Evolutionary conservation across 2,888 invertebrate species (phyloP).

Genomic region (Mythimna albipuncta): DNA sequence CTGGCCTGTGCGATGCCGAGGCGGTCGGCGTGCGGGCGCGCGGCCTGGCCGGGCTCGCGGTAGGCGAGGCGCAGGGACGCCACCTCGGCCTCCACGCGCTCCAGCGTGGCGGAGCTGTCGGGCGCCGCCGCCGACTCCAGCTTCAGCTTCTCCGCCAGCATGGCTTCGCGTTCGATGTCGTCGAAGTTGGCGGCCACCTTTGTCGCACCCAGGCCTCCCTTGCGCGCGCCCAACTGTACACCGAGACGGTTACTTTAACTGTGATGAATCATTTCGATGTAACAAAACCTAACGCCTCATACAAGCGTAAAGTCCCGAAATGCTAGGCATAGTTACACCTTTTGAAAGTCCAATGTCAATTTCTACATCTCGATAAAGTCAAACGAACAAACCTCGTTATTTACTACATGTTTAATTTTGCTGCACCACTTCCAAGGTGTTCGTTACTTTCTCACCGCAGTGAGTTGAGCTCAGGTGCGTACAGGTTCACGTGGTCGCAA

Average conservation of each 20-base stretch:
- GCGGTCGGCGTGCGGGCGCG: constrained; percentile 91
- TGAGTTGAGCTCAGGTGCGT: too few relatives aligned
- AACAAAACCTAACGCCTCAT: background rate
- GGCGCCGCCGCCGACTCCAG: constrained; percentile 73
- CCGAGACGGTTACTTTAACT: background rate
- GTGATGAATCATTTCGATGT: background rate
- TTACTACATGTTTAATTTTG: background rate
- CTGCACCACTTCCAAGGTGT: background rate
- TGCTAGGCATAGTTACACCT: background rate
- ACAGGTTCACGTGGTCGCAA: too few relatives aligned
- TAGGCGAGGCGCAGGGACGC: constrained; percentile 94
- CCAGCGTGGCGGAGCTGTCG: constrained; percentile 46
- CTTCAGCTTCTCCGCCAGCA: constrained; percentile 95
- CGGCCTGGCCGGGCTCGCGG: constrained; percentile 90
- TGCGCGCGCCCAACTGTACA: constrained; percentile 95
- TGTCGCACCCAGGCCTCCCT: constrained; percentile 97
- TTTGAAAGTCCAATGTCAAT: background rate
- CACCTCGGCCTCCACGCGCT: constrained; percentile 92
- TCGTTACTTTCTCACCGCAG: too few relatives aligned
- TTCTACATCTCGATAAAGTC: background rate
- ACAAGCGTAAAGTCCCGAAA: background rate
- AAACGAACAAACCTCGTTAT: background rate
- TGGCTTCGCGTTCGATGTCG: constrained; percentile 97
- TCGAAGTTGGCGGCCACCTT: constrained; percentile 98
- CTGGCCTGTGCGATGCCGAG: constrained; percentile 96